Conservation (phyloP, 2,888 invertebrate species). For the Macrostomum cliftonense region DNA sequence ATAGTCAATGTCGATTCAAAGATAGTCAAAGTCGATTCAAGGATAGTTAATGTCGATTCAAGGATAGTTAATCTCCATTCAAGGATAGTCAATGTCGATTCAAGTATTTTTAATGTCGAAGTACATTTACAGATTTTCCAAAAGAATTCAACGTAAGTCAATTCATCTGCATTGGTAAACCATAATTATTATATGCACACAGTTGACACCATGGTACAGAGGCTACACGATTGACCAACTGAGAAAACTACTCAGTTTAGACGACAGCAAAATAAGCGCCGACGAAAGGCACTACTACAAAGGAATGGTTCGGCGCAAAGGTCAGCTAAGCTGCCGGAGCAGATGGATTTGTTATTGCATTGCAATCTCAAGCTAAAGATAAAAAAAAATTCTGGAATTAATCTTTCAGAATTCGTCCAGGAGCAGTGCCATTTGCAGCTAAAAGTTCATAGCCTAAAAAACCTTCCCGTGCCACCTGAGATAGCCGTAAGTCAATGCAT, state of each 20-base stretch:
- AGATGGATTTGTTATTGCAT: background rate
- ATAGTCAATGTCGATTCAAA: no score
- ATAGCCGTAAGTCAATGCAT: background rate
- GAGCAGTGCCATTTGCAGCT: background rate
- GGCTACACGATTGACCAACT: slow-evolving; percentile 32
- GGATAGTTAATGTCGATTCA: no score
- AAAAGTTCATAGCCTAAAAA: background rate
- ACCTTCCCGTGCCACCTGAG: slow-evolving; percentile 6
- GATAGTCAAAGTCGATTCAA: no score
- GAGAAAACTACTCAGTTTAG: slow-evolving; percentile 23
- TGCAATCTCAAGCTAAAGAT: no score
- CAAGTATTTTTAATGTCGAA: no score
- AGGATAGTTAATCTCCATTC: no score
- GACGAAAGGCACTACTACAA: slow-evolving; percentile 32
- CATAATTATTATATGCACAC: no score
- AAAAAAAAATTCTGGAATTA: no score
- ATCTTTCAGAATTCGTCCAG: background rate
- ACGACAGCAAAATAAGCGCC: slow-evolving; percentile 32
- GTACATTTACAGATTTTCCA: no score
- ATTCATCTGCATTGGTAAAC: no score
- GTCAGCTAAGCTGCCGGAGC: slow-evolving; percentile 13
- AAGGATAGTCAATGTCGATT: no score
- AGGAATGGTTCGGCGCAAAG: slow-evolving; percentile 26
- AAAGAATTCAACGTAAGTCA: no score
- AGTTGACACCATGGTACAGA: slow-evolving; percentile 33